Evolutionary conservation across 2,888 invertebrate species (phyloP).

Genomic region (Phaedon cochleariae): DNA sequence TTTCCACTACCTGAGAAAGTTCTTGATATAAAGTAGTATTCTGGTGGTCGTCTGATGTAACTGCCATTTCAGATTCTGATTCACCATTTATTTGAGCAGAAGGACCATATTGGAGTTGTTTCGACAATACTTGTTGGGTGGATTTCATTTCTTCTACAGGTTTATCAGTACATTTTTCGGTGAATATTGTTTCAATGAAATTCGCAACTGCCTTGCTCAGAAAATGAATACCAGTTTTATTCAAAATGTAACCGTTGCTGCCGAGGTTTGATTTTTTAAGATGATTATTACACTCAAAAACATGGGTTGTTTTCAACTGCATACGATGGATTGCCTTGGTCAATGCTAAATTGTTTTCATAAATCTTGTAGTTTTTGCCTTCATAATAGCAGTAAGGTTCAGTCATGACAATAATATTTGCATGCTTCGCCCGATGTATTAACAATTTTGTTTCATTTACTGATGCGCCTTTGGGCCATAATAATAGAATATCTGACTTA

Average conservation of each 20-base stretch:
- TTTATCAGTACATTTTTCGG: not conserved
- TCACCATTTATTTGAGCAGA: slow-evolving; percentile 1
- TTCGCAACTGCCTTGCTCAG: slow-evolving; percentile 6
- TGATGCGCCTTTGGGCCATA: not conserved
- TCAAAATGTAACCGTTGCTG: not conserved
- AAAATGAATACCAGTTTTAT: slow-evolving; percentile 1
- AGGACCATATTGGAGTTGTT: not conserved
- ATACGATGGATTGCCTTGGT: not conserved
- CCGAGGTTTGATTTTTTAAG: not conserved
- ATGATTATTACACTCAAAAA: slow-evolving; percentile 9
- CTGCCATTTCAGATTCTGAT: slow-evolving; percentile 3
- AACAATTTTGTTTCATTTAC: slow-evolving; percentile 1
- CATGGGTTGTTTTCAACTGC: not conserved
- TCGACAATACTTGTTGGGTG: not conserved
- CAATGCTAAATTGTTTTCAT: slow-evolving; percentile 6
- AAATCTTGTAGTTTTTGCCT: slow-evolving; percentile 7
- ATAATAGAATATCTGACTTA: not conserved
- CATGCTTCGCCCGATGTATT: not conserved
- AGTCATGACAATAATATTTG: not conserved
- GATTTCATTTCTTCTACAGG: not conserved
- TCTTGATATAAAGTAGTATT: slow-evolving; percentile 4
- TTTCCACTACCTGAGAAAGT: slow-evolving; percentile 4
- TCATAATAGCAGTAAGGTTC: no score
- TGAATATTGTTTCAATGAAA: not conserved
- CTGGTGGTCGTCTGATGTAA: slow-evolving; percentile 6